Evolutionary conservation across 2,888 invertebrate species (phyloP), one percentile per base, ranked within the genome.

Genomic region (Deilephila porcellus): DNA sequence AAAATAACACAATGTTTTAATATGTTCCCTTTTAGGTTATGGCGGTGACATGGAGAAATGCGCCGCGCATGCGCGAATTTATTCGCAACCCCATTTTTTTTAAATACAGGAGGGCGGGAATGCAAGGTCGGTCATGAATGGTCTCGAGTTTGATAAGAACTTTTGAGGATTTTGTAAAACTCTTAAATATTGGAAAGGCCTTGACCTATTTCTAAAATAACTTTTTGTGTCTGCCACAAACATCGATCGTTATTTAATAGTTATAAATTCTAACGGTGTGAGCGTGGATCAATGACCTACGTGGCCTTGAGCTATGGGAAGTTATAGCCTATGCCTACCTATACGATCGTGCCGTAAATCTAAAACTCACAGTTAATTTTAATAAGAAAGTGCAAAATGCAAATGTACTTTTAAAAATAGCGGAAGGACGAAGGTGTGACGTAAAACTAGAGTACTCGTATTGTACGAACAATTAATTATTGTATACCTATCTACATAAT

Each of bases 31-130:
- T 80, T 77, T 71, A 86, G 88, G 87, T 88, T 88, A 85, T 82
- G 80, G 74, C 73, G 77, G 79, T 82, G 83, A 81, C 81, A 79
- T 76, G 76, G 75, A 74, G 73, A 74, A 74, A 74, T 37, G 52
- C 34, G 74, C 6, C 74, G 84, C 88, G 88, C 87, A 87, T 88
- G 88, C 87, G 87, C 74, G 14, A 75, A 73, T n/a, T 53, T 20
- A 20, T 32, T 19, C 11, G 32, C 20, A 59, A 73, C 70, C 70
- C 70, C 73, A 53, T 73, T 8, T 60, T 32, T 37, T 67, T 60
- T 45, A 19, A 7, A 45, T 20, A 45, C 20, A 64, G 64, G 20
- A 20, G 45, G 45, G 64, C 64, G 64, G n/a, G 64, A 45, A 45
- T 64, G 14, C 14, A 25, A 67, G 71, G 59, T 59, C 34, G 11